These are phyloP conservation scores for Eucera pruinosa DNA, from an alignment of 2,888 invertebrate species.

Conservation along the genomic window DNA sequence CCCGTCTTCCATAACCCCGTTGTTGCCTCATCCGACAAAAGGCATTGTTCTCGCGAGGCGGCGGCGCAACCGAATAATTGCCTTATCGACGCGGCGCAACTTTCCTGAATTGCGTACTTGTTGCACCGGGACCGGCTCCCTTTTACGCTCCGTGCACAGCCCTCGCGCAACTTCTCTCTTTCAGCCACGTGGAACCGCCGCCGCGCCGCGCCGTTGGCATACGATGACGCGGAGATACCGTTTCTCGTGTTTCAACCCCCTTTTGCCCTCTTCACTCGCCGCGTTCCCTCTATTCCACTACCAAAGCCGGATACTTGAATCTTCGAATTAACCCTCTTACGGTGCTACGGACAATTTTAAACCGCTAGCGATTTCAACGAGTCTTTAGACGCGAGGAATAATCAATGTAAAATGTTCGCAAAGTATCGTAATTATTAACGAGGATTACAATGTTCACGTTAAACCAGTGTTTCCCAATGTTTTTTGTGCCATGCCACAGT, in stretches of 20 bases:
- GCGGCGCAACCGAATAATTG: constrained; percentile 70
- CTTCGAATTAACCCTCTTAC: too few species aligned
- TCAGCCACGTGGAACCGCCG: constrained; percentile 57
- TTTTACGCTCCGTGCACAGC: constrained; percentile 49
- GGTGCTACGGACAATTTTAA: too few species aligned
- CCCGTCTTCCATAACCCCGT: constrained; percentile 59
- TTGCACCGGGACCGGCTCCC: constrained; percentile 59
- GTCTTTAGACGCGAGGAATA: too few species aligned
- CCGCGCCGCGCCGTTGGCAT: constrained; percentile 26
- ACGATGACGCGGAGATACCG: constrained; percentile 57
- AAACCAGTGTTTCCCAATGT: too few species aligned
- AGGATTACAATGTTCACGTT: too few species aligned
- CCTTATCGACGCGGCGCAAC: constrained; percentile 71
- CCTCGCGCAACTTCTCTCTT: constrained; percentile 50
- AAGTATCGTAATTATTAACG: too few species aligned
- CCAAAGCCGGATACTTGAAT: too few species aligned
- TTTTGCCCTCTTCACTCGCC: too few species aligned
- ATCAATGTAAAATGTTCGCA: too few species aligned
- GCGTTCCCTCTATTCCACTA: too few species aligned
- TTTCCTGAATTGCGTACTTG: constrained; percentile 73
- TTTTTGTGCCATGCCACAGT: too few species aligned
- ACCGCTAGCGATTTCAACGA: too few species aligned
- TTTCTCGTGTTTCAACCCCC: constrained; percentile 66
- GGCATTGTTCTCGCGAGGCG: constrained; percentile 66
- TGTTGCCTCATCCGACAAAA: constrained; percentile 66